Evolutionary conservation across 2,113 vertebrate genomes (phyloP), one percentile per base, ranked within the genome.

Genomic region (Sapayoa aenigma): DNA sequence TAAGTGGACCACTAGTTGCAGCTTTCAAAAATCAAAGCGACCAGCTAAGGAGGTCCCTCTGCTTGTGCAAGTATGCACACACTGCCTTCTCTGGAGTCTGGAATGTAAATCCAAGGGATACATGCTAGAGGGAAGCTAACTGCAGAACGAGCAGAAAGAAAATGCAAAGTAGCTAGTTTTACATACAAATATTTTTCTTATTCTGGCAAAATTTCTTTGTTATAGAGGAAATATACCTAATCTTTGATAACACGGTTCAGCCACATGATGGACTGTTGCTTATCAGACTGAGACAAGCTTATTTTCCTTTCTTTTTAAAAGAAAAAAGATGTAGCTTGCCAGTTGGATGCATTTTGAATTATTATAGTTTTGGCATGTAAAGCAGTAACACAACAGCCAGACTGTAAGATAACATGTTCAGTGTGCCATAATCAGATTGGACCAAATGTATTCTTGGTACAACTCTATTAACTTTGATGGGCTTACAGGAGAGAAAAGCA

Each of bases 391-490:
- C 30, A 68, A 84, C 59, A 94, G 46, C 39, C 85, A 84, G 68
- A 68, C 35, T 77, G 42, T 79, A 73, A 87, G 76, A 68, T 72
- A 92, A 86, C 93, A 90, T 96, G 92, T 93, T 96, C 88, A 37
- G 65, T 89, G 90, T 88, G 79, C 72, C 58, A 72, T 84, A 87
- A 94, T 96, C 72, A 93, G 76, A 95, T 87, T 46, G 68, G 68
- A 87, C 68, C 39, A 78, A 94, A 92, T 71, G 47, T 88, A 39
- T 96, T 93, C 82, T 69, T 94, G 81, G 84, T 83, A 94, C 72
- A 93, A 94, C 94, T 95, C 94, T 94, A 94, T 96, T 96, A 95
- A 91, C 83, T 96, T 89, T 93, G 87, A 95, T 97, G 86, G 90
- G 80, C 58, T 96, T 93, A 93, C 83, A 92, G 92, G 53, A 95